These are phyloP conservation scores for Tetraneura akinire DNA, from an alignment of 1,140 invertebrate species.

Conservation along the genomic window DNA sequence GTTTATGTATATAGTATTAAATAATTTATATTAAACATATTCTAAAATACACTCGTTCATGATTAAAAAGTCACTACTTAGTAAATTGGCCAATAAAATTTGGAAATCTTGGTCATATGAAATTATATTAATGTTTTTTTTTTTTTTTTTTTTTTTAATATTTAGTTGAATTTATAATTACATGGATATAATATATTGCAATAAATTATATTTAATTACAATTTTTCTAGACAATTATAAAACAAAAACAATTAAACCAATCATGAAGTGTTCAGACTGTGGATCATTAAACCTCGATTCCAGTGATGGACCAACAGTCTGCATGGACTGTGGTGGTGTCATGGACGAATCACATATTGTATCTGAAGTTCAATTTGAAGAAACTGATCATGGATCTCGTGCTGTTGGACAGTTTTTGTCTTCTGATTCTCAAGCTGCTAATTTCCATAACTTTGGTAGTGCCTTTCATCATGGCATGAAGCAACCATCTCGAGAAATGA, in stretches of 20 bases:
- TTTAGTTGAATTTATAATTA: no score
- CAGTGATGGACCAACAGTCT: slow-evolving; percentile 90
- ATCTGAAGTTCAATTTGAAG: slow-evolving; percentile 93
- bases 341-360: slow-evolving; percentile 96
- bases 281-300: slow-evolving; percentile 92
- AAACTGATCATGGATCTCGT: slow-evolving; percentile 80
- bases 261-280: slow-evolving; percentile 84
- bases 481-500: slow-evolving; percentile 87
- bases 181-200: not conserved
- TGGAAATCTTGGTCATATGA: no score
- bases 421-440: slow-evolving; percentile 80
- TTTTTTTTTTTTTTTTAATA: no score
- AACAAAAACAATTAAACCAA: slow-evolving; percentile 53
- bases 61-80: no score
- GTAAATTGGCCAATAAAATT: no score
- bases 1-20: no score
- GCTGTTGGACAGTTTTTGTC: slow-evolving; percentile 92
- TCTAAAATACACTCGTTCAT: no score
- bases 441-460: slow-evolving; percentile 70
- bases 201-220: not conserved
- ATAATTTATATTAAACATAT: no score
- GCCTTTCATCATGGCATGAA: slow-evolving; percentile 80
- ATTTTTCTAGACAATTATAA: slow-evolving; percentile 1
- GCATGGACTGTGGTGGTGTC: slow-evolving; percentile 93
- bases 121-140: no score